phyloP scores from a whole-genome alignment of 2,113 vertebrate species.

The Ranitomeya imitator region DNA sequence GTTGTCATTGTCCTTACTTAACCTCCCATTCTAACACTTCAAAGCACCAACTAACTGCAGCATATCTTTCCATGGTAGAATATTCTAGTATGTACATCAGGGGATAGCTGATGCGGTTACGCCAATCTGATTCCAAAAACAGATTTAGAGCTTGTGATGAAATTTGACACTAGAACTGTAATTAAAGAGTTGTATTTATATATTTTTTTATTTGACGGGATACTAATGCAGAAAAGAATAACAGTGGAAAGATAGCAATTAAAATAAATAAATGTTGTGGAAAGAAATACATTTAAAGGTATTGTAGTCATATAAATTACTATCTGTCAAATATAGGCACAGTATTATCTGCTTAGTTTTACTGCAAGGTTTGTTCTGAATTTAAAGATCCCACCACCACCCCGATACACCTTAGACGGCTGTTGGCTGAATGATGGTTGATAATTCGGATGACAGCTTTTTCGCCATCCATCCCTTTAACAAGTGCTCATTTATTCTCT shows the following conservation, averaged over 20 bases:
- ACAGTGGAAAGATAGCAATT: neutral
- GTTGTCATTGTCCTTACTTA: slow-evolving; percentile 51
- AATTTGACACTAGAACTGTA: neutral
- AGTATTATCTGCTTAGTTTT: no score
- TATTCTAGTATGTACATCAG: slow-evolving; percentile 36
- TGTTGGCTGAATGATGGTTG: no score
- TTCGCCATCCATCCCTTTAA: no score
- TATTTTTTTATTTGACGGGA: neutral
- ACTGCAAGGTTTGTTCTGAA: no score
- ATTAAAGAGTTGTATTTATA: neutral
- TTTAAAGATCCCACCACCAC: no score
- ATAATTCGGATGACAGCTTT: no score
- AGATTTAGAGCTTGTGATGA: neutral
- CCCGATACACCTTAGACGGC: no score
- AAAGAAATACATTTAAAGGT: neutral
- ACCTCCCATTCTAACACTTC: slow-evolving; percentile 46
- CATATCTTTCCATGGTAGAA: slow-evolving; percentile 25
- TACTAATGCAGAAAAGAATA: neutral
- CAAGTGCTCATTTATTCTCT: no score
- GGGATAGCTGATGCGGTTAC: neutral
- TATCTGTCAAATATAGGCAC: neutral
- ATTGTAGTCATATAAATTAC: neutral
- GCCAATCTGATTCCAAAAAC: slow-evolving; percentile 11
- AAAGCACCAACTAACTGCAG: slow-evolving; percentile 25
- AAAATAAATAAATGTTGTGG: neutral